Base-by-base conservation (phyloP, 2,113 vertebrate species). In the Malurus melanocephalus region DNA sequence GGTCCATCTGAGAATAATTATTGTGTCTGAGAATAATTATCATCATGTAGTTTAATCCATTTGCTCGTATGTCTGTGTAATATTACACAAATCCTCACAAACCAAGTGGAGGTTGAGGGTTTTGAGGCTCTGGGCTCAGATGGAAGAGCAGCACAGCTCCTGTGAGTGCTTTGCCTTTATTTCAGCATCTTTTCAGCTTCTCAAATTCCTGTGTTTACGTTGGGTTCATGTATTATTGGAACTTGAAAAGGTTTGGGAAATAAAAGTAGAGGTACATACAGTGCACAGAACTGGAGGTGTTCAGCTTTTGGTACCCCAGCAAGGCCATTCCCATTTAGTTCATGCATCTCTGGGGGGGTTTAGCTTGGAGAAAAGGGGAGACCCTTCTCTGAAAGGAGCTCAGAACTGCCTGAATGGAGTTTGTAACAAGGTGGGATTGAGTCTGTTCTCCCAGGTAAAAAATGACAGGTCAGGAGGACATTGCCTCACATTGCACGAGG, bases 1-100 rank as follows among this genome's bases (percentile, higher is more conserved):
- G 60, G 21, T 75, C 68, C 55, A 68, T 92, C 91, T 92, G 84
- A 76, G 86, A 95, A 64, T 72, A 85, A 60, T 74, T 87, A 61
- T 9, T 6, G 0, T 64, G 51, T 49, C 69, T 88, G 85, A 61
- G 61, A 48, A 42, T 62, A 62, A 81, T 75, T 68, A 55, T 53
- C 30, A 15, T 61, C 2, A 0, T 57, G 35, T 61, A 18, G 30
- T 89, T 91, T 59, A 46, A 59, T 87, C n/a, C 53, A 19, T 74
- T 93, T 92, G 15, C 64, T 84, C 33, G 11, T 60, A 26, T 3
- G 3, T 49, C 30, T 46, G 78, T 83, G 80, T 80, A 66, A 28
- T 72, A 40, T 30, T 57, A 16, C 2, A 11, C 27, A 14, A 80
- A 46, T 61, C 24, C 66, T 62, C 28, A 4, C 35, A 27, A 85